A percentile compares a stretch with the other conserved stretches of the same genome.
Evolutionary conservation across 2,113 vertebrate species (phyloP).

Genomic region (Taxidea taxus): DNA sequence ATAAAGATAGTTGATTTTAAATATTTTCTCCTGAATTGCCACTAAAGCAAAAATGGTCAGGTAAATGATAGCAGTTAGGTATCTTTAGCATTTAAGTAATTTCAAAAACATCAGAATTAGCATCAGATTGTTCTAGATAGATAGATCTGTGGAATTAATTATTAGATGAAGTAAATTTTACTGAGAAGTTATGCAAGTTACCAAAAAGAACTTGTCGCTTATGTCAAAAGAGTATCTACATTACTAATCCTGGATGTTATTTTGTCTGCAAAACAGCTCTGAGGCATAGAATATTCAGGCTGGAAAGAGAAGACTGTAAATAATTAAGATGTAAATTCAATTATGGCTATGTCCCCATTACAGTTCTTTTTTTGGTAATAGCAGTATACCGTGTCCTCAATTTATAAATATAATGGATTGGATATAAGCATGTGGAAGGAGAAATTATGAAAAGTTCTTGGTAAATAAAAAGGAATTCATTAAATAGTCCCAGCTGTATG

Average conservation of each 20-base stretch:
- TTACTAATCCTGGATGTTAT: constrained; percentile 30
- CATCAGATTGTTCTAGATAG: background rate
- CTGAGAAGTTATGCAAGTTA: background rate
- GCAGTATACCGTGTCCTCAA: background rate
- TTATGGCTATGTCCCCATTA: constrained; percentile 4
- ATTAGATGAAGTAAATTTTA: constrained; percentile 48
- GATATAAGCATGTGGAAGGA: background rate
- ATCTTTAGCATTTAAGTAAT: constrained; percentile 21
- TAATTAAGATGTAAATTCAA: constrained; percentile 55
- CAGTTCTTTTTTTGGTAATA: constrained; percentile 42
- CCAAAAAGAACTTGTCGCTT: constrained; percentile 36
- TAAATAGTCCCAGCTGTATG: constrained; percentile 6
- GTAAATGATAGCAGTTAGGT: constrained; percentile 4
- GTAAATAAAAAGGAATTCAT: constrained; percentile 34
- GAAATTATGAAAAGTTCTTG: constrained; percentile 46
- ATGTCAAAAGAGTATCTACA: background rate
- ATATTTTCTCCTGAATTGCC: background rate
- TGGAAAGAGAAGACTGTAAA: constrained; percentile 39
- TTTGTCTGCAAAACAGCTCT: constrained; percentile 40
- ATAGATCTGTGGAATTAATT: constrained; percentile 16
- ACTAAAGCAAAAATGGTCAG: background rate
- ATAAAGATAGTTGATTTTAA: background rate
- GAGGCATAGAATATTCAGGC: constrained; percentile 31
- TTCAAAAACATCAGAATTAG: background rate
- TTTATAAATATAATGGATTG: constrained; percentile 30